Conservation (phyloP, 2,113 vertebrate species). For the Crotalus horridus region DNA sequence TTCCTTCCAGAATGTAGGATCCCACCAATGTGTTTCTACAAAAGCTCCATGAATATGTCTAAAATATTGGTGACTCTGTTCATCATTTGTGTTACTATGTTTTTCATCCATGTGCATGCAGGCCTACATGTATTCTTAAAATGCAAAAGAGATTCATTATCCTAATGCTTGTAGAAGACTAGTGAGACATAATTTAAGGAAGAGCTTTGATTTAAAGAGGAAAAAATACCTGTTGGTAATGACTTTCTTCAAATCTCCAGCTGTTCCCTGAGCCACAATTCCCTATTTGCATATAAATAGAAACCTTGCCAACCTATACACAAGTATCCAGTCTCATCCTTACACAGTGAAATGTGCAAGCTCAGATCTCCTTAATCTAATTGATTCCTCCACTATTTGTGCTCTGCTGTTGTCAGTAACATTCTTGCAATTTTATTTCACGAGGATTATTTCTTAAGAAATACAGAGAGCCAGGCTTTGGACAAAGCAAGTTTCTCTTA, state of each 20-base stretch:
- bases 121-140: not conserved
- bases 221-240: not conserved
- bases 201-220: slow-evolving; percentile 42
- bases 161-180: slow-evolving; percentile 38
- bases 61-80: slow-evolving; percentile 3
- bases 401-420: not conserved
- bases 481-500: not conserved
- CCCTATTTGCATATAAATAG: slow-evolving; percentile 58
- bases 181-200: slow-evolving; percentile 46
- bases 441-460: slow-evolving; percentile 1
- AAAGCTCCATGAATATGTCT: slow-evolving; percentile 32
- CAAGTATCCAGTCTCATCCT: slow-evolving; percentile 32
- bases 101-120: slow-evolving; percentile 15
- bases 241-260: slow-evolving; percentile 5
- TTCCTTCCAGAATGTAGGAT: slow-evolving; percentile 66
- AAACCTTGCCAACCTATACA: slow-evolving; percentile 30
- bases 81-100: slow-evolving; percentile 6
- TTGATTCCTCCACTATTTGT: slow-evolving; percentile 1
- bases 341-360: slow-evolving; percentile 26
- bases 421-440: slow-evolving; percentile 4
- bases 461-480: not conserved
- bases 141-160: slow-evolving; percentile 54
- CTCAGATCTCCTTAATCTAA: slow-evolving; percentile 23
- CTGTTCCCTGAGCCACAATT: slow-evolving; percentile 14
- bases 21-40: slow-evolving; percentile 62